phyloP scores from a whole-genome alignment of 1,140 invertebrate species.

The Sesamia nonagrioides region DNA sequence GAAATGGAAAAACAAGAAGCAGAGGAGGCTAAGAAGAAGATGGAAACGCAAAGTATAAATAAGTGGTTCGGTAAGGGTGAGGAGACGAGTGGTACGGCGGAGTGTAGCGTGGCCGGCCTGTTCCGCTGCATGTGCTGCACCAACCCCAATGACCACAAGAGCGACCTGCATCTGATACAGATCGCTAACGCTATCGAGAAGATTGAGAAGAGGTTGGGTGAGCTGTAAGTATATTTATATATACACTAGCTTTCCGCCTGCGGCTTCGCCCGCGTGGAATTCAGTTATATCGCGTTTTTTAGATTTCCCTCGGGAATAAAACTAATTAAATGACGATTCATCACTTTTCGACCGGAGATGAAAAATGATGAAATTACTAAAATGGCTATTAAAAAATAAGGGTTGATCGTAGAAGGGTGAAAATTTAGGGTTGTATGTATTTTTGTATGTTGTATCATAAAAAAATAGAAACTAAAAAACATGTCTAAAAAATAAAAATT shows the following conservation, averaged over 20 bases:
- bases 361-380: too few relatives aligned
- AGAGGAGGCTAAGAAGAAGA: conserved; percentile 94
- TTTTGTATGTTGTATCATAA: too few relatives aligned
- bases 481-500: too few relatives aligned
- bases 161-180: conserved; percentile 94
- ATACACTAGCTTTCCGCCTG: background rate
- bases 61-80: conserved; percentile 92
- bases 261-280: too few relatives aligned
- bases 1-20: conserved; percentile 95
- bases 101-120: conserved; percentile 95
- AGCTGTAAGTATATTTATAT: conserved; percentile 89
- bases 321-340: too few relatives aligned
- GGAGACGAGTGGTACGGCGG: conserved; percentile 95
- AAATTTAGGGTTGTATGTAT: too few relatives aligned
- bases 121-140: conserved; percentile 96
- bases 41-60: conserved; percentile 93
- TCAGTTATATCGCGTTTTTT: too few relatives aligned
- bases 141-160: conserved; percentile 94
- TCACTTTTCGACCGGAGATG: too few relatives aligned
- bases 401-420: too few relatives aligned
- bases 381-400: too few relatives aligned
- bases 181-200: conserved; percentile 94
- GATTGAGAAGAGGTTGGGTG: conserved; percentile 92
- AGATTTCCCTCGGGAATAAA: too few relatives aligned
- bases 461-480: too few relatives aligned